phyloP scores from a whole-genome alignment of 2,888 invertebrate species.

The Lasioglossum villosulum region DNA sequence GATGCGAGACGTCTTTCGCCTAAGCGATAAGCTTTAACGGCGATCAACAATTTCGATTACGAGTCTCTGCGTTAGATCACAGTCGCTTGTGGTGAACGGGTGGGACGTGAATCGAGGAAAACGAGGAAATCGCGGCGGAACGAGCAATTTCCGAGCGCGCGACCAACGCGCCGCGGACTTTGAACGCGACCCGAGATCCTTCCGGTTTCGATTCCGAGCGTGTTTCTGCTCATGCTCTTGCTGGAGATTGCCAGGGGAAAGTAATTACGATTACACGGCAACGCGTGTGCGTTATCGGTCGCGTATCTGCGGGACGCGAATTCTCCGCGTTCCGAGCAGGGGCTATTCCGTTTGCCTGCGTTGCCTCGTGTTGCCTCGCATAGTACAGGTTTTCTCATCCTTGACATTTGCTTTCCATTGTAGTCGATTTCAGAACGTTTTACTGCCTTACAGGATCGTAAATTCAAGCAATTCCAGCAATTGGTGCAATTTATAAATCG shows the following conservation, averaged over 20 bases:
- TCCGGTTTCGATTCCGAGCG: slow-evolving; percentile 35
- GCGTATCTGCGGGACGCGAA: not conserved
- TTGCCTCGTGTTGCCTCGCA: not conserved
- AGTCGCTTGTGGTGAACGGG: not conserved
- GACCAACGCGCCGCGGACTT: slow-evolving; percentile 30
- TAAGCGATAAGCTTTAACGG: slow-evolving; percentile 3
- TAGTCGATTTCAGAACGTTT: not conserved
- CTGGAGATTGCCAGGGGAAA: slow-evolving; percentile 41
- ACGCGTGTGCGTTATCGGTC: slow-evolving; percentile 30
- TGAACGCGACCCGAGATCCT: slow-evolving; percentile 19
- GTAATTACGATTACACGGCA: slow-evolving; percentile 51
- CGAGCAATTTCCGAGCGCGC: slow-evolving; percentile 14
- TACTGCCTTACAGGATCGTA: too few species aligned
- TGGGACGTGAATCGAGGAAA: not conserved
- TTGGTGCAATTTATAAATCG: too few species aligned
- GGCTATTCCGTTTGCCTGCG: not conserved
- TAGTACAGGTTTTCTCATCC: not conserved
- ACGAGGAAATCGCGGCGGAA: slow-evolving; percentile 31
- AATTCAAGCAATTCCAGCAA: too few species aligned
- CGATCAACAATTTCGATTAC: slow-evolving; percentile 9
- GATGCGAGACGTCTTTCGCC: slow-evolving; percentile 7
- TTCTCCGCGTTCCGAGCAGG: slow-evolving; percentile 11
- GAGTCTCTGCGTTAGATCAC: slow-evolving; percentile 1
- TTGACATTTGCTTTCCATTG: slow-evolving; percentile 8
- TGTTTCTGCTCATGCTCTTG: not conserved